A percentile compares a stretch with the other conserved stretches of the same genome.
These are phyloP conservation scores for Limenitis camilla DNA, from an alignment of 2,888 invertebrate species.

Conservation along the genomic window DNA sequence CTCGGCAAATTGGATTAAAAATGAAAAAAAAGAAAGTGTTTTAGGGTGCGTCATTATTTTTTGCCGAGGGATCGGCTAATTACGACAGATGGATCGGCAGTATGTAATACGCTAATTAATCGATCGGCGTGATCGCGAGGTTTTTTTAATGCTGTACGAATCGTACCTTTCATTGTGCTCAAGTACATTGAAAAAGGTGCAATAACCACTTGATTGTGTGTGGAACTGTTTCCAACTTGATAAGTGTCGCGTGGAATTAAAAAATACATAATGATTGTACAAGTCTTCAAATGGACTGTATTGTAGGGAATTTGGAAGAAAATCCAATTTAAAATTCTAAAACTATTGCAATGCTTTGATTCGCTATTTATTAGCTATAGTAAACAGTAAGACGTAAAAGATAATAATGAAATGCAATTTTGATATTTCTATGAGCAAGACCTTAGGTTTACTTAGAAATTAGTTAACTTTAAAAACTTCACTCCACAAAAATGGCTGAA, in stretches of 20 bases:
- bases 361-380: no score
- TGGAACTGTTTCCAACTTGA: not conserved
- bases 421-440: no score
- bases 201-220: conserved; percentile 11
- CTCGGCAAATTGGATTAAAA: conserved; percentile 75
- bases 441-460: no score
- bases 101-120: conserved; percentile 73
- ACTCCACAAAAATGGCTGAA: no score
- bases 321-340: no score
- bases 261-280: not conserved
- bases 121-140: conserved; percentile 52
- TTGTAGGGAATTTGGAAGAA: no score
- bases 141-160: conserved; percentile 41
- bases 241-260: conserved; percentile 1
- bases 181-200: conserved; percentile 16
- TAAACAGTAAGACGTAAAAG: no score
- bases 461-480: no score
- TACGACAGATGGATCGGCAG: conserved; percentile 71
- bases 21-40: conserved; percentile 70
- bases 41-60: conserved; percentile 74
- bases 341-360: no score
- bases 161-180: conserved; percentile 22
- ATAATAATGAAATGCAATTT: no score
- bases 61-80: conserved; percentile 69
- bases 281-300: not conserved